Conservation (phyloP, 2,113 vertebrate species). For the Benitochromis conjunctus region DNA sequence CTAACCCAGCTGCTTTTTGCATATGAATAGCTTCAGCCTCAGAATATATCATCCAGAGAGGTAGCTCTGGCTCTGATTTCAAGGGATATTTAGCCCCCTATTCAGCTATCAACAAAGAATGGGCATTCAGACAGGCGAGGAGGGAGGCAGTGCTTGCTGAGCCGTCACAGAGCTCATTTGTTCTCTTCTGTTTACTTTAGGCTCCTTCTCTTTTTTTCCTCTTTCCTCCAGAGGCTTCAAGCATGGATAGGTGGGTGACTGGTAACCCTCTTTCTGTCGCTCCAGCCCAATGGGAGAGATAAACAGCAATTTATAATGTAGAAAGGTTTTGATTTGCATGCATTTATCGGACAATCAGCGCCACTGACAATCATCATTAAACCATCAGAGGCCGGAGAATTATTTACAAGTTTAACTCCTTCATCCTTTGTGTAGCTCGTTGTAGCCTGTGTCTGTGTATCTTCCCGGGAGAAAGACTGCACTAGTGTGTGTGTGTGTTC, state of each 20-base stretch:
- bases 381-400: slow-evolving; percentile 3
- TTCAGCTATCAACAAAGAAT: slow-evolving; percentile 79
- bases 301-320: slow-evolving; percentile 50
- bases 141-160: slow-evolving; percentile 62
- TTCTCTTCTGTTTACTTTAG: slow-evolving; percentile 82
- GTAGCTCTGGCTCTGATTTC: slow-evolving; percentile 71
- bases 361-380: slow-evolving; percentile 42
- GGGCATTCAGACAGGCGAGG: slow-evolving; percentile 59
- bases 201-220: slow-evolving; percentile 54
- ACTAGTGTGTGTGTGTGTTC: not conserved
- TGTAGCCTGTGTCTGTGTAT: not conserved
- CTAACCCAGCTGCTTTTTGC: slow-evolving; percentile 69
- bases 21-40: slow-evolving; percentile 76
- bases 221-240: slow-evolving; percentile 71
- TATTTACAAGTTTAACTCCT: slow-evolving; percentile 15
- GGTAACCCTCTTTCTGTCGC: slow-evolving; percentile 32
- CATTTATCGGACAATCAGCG: slow-evolving; percentile 57
- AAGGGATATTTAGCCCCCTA: slow-evolving; percentile 79
- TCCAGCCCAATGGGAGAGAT: slow-evolving; percentile 54
- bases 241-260: slow-evolving; percentile 67
- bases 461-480: not conserved
- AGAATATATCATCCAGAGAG: slow-evolving; percentile 67
- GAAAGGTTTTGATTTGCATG: slow-evolving; percentile 60
- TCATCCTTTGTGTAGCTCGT: not conserved
- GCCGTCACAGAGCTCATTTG: slow-evolving; percentile 78